A percentile compares a stretch with the other conserved stretches of the same genome.
Evolutionary conservation across 2,797 vertebrate genomes (phyloP).

Genomic region (Notoglanidium macrostoma): DNA sequence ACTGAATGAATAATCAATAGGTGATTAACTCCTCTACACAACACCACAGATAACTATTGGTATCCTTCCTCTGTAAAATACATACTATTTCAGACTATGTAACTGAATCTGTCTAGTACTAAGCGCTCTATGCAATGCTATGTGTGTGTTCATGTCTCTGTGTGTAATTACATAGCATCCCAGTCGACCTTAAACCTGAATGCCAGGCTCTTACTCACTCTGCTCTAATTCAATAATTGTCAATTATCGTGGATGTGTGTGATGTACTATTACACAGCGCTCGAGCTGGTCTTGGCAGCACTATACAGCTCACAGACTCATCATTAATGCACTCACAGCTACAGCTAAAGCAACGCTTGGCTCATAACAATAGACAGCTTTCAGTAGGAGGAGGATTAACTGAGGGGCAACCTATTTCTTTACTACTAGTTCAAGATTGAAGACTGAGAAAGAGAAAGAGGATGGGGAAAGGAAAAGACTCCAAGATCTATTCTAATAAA

Average conservation of each 20-base stretch:
- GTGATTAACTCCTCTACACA: constrained; percentile 1
- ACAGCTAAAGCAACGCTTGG: neutral
- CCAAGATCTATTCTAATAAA: neutral
- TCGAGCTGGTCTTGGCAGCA: constrained; percentile 1
- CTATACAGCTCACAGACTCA: neutral
- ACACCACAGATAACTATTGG: neutral
- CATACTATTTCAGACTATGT: neutral
- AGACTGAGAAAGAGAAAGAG: neutral
- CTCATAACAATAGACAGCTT: constrained; percentile 16
- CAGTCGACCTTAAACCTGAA: neutral
- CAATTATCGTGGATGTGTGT: constrained; percentile 14
- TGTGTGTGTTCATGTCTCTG: neutral
- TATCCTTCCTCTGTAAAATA: neutral
- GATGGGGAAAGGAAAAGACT: neutral
- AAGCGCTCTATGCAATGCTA: neutral
- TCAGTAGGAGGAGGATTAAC: neutral
- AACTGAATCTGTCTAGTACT: neutral
- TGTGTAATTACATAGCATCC: neutral
- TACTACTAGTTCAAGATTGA: neutral
- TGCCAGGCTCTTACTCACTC: constrained; percentile 9
- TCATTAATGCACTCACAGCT: neutral
- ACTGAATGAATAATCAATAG: neutral
- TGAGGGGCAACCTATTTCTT: neutral
- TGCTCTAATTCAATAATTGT: constrained; percentile 15
- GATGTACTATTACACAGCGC: neutral